Evolutionary conservation across 2,113 vertebrate species (phyloP), one percentile per base, ranked within the genome.

Genomic region (Poecilia latipinna): DNA sequence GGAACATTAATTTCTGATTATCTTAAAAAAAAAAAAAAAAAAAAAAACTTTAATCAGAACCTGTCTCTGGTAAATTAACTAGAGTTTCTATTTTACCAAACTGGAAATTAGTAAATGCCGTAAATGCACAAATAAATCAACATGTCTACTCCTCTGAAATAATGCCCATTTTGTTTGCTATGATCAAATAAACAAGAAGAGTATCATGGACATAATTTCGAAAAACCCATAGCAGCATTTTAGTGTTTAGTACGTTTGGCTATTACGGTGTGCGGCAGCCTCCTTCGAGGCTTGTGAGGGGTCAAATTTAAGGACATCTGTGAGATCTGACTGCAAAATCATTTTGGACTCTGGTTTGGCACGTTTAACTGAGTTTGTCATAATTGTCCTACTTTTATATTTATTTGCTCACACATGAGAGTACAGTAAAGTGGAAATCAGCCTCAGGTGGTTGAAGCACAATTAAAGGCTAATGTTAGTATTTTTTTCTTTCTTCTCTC

Each of bases 21-120:
- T 35, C 10, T 35, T 10, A 15, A 15, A 28, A 28, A 28, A 28
- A 28, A 28, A 28, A 28, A 28, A 28, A 28, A 28, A 44, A 44
- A 15, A 3, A 28, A 44, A 44, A 15, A 3, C 1, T 13, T 44
- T 44, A 15, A 44, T 44, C 42, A 44, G 42, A 15, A 13, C 13
- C 42, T 8, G 10, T 8, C 2, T 8, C 35, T 35, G 35, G 10
- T 35, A 35, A 35, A 10, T 35, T 2, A 35, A 35, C 35, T 35
- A 10, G 35, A 35, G 35, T 35, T 35, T 35, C 35, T 35, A 35
- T 35, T 35, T 35, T 8, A 70, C 79, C 78, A 86, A 84, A 89
- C 72, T 69, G 72, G 15, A 82, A 91, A 91, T 93, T 87, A 88
- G 76, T 91, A 79, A 67, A 75, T 80, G 76, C 65, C 74, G 60